phyloP scores from a whole-genome alignment of 1,140 invertebrate genomes.

The Wasmannia auropunctata region DNA sequence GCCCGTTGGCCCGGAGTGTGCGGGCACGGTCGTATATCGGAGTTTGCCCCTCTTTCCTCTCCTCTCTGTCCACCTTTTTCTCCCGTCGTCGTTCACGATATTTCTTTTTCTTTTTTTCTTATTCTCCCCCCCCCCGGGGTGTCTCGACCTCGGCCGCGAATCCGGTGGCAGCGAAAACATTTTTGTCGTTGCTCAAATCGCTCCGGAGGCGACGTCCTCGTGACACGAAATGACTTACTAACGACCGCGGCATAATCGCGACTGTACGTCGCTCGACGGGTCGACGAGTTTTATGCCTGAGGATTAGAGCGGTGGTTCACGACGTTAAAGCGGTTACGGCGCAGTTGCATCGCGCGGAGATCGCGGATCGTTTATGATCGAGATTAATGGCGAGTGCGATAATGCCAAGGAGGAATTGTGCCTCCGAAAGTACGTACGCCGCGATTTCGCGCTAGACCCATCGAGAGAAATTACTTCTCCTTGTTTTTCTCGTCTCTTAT shows the following conservation, averaged over 20 bases:
- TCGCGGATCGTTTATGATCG: constrained; percentile 69
- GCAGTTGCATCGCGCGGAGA: constrained; percentile 58
- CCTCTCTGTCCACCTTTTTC: neutral
- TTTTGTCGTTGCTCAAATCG: constrained; percentile 55
- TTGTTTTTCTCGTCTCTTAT: constrained; percentile 26
- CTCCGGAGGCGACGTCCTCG: constrained; percentile 48
- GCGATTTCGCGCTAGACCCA: constrained; percentile 39
- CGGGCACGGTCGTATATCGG: constrained; percentile 35
- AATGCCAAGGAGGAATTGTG: constrained; percentile 66
- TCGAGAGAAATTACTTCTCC: constrained; percentile 13
- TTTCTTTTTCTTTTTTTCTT: no score
- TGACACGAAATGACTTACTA: constrained; percentile 70
- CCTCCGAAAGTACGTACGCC: constrained; percentile 51
- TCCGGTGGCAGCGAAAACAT: constrained; percentile 25
- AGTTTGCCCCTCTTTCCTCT: neutral
- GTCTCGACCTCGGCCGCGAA: neutral
- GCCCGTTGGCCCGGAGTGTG: constrained; percentile 31
- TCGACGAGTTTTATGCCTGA: constrained; percentile 61
- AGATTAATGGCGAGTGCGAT: constrained; percentile 71
- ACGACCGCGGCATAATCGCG: constrained; percentile 69
- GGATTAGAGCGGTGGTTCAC: constrained; percentile 55
- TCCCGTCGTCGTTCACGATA: neutral
- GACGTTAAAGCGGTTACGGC: constrained; percentile 66
- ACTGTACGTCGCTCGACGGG: constrained; percentile 14
- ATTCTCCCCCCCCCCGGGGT: constrained; percentile 22